Base-by-base conservation (phyloP, 1,140 invertebrate genomes). In the Eueides isabella region DNA sequence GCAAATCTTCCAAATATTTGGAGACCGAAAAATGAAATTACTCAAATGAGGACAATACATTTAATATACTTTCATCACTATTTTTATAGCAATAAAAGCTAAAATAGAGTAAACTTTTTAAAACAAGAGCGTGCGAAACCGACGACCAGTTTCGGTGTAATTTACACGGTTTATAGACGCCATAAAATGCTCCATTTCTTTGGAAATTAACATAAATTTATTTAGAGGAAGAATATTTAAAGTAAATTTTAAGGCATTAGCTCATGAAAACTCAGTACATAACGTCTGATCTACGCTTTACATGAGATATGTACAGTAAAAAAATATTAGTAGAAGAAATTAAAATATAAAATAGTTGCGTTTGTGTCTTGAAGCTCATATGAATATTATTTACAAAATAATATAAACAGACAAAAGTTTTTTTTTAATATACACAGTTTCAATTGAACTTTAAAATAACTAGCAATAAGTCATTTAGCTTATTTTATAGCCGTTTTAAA, bases 81-180 rank as follows among this genome's bases (percentile, higher is more conserved):
- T 11, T 2, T n/a, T 0, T 55, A 6, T 4, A 11, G 2, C 1
- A 0, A 26, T 55, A 55, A 11, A 23, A 6, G 5, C 5, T 31
- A 55, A 55, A 26, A 55, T 12, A 1, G 48, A 11, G 19, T 68
- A 35, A 55, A 12, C 16, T 44, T 19, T 55, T 11, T 12, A 23
- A 74, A 74, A 74, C 9, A 35, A 64, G 61, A 68, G 35, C 72
- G 72, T 74, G 72, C 66, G 72, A 74, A 74, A 68, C 67, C 35
- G 23, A 28, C 26, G 26, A 11, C 33, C 26, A 69, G 29, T 61
- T 31, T 69, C 30, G 29, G 44, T 14, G 19, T 70, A 41, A 61
- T 26, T 65, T 69, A 69, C 41, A 67, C 38, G 64, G 26, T 69
- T 23, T 23, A 31, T 63, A 26, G 16, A 70, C 28, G 33, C 30